These are phyloP conservation scores for Myiozetetes cayanensis DNA, from an alignment of 2,113 vertebrate species.

Conservation along the genomic window DNA sequence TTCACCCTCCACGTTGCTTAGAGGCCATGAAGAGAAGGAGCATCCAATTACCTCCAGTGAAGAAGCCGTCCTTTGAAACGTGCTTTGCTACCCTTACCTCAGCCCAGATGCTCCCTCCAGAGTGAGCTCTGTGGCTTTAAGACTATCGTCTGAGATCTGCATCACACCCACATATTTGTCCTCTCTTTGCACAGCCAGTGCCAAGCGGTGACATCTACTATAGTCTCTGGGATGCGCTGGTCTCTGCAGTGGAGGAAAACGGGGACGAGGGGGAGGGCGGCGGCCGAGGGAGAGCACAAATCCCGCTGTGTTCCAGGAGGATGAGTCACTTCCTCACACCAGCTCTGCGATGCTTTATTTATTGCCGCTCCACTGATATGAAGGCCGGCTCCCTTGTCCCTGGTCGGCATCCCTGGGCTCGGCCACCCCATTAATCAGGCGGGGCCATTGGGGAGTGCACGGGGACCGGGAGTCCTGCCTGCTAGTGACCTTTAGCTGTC, in stretches of 20 bases:
- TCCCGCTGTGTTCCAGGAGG: conserved; percentile 74
- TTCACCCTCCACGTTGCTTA: neutral
- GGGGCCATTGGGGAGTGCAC: conserved; percentile 52
- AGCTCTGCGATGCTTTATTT: conserved; percentile 75
- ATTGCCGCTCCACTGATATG: conserved; percentile 72
- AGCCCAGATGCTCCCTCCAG: neutral
- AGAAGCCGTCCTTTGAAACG: neutral
- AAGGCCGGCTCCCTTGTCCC: conserved; percentile 45
- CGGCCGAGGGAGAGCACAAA: conserved; percentile 29
- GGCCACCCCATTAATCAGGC: conserved; percentile 78
- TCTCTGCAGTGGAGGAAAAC: conserved; percentile 43
- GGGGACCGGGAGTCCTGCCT: conserved; percentile 68
- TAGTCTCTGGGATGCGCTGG: conserved; percentile 76
- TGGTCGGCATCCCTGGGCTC: conserved; percentile 3
- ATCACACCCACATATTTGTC: conserved; percentile 75
- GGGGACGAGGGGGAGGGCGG: neutral
- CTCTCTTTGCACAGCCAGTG: conserved; percentile 73
- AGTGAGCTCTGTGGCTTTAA: conserved; percentile 65
- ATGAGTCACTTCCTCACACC: conserved; percentile 79
- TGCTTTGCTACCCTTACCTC: neutral
- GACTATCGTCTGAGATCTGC: conserved; percentile 46
- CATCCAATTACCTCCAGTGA: neutral
- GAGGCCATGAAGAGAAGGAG: accelerated
- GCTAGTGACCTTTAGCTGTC: conserved; percentile 77
- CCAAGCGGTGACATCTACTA: conserved; percentile 84